Conservation (phyloP, 2,888 invertebrate species). For the Poecilobothrus nobilitatus region DNA sequence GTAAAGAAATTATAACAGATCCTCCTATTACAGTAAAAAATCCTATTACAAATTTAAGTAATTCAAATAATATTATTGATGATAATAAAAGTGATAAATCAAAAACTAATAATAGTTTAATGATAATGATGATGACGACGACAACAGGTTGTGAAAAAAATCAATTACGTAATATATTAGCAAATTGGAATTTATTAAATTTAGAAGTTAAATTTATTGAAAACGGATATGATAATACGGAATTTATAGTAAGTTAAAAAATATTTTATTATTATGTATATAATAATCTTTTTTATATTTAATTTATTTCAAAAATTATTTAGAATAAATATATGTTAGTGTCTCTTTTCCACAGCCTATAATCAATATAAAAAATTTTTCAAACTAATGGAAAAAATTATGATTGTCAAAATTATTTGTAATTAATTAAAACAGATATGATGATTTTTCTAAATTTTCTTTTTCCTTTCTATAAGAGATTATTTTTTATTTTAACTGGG, state of each 20-base stretch:
- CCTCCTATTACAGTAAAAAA: constrained; percentile 37
- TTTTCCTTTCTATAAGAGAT: no score
- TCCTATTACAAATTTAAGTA: constrained; percentile 24
- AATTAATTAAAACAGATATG: no score
- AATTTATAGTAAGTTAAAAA: constrained; percentile 72
- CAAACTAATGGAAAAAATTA: no score
- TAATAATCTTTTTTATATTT: neutral
- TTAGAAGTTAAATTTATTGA: constrained; percentile 75
- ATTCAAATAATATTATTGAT: constrained; percentile 30
- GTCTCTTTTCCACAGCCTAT: no score
- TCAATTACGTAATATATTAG: constrained; percentile 63
- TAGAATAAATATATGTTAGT: no score
- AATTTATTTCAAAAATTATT: neutral
- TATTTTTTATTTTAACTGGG: no score
- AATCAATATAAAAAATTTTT: no score
- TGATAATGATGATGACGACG: neutral
- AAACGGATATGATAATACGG: constrained; percentile 84
- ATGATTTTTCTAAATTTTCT: no score
- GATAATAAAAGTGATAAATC: constrained; percentile 26
- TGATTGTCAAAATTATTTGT: no score
- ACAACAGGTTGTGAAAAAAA: constrained; percentile 29
- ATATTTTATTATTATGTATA: no score
- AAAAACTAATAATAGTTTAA: neutral
- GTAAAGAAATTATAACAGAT: constrained; percentile 59
- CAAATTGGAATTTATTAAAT: constrained; percentile 66